Evolutionary conservation across 2,888 invertebrate species (phyloP), one percentile per base, ranked within the genome.

Genomic region (Chaitophorus viminalis): DNA sequence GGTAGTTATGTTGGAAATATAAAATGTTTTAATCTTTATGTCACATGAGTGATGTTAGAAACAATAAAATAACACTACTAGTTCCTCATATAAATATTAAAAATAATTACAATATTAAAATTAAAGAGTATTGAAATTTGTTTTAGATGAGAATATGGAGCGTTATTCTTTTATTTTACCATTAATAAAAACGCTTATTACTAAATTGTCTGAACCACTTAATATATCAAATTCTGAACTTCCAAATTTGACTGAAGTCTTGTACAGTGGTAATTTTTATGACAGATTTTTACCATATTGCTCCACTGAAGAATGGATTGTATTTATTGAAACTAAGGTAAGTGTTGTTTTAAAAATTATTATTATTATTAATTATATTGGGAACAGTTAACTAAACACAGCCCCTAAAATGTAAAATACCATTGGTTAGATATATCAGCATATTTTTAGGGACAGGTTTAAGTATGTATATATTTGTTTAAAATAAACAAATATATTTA

Each of bases 151-250:
- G 21, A 92, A 93, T 89, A 91, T 92, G 17, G 94, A 94, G 89
- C 93, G 93, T 90, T 94, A 94, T 90, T 93, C 93, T 5, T 94
- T 93, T 90, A 90, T 94, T 39, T 93, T 94, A 91, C 94, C 94
- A 1, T 93, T 94, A 25, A 92, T 94, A 92, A 93, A 94, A 90
- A 93, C 94, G 0, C 90, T 94, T 70, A 91, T 94, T 75, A 93
- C 94, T 89, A 94, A 93, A 90, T 90, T 92, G 17, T 90, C 91
- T 39, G 90, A 91, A 3, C 88, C 89, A 18, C 89, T 91, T 17
- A 89, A 90, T 82, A 89, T 90, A 31, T 88, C 89, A 31, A 91
- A 92, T 74, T 89, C 90, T 21, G 91, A 92, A 79, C 89, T 93
- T 70, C 92, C 93, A 0, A 92, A 92, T 89, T 90, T 94, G 76